A percentile compares a stretch with the other conserved stretches of the same genome.
Evolutionary conservation across 2,113 vertebrate genomes (phyloP).

Genomic region (Scopus umbretta): DNA sequence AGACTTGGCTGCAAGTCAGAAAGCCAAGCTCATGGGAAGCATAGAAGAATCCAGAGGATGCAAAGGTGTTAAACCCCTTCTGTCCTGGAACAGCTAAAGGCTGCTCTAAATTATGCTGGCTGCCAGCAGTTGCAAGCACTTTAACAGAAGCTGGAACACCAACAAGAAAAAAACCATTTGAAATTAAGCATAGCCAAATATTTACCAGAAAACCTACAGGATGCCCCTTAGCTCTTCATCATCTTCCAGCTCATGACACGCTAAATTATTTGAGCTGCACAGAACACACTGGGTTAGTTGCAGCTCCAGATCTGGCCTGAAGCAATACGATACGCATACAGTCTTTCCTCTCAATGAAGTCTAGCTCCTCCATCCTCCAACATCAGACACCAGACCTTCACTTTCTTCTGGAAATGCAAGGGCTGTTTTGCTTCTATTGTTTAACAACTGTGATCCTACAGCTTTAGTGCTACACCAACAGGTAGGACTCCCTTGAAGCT

Average conservation of each 20-base stretch:
- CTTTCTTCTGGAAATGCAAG: not conserved
- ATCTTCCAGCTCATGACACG: not conserved
- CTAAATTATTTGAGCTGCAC: not conserved
- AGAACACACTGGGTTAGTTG: not conserved
- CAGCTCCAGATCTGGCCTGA: not conserved
- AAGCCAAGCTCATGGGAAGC: not conserved
- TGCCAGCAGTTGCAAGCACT: not conserved
- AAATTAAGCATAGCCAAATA: not conserved
- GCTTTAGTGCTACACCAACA: not conserved
- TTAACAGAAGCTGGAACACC: not conserved
- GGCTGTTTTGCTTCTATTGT: not conserved
- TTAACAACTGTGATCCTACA: not conserved
- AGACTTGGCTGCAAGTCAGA: slow-evolving; percentile 3
- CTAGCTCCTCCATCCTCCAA: not conserved
- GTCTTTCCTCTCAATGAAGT: not conserved
- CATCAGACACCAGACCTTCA: not conserved
- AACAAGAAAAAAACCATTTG: not conserved
- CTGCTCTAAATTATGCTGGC: not conserved
- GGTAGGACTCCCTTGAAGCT: not conserved
- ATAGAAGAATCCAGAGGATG: not conserved
- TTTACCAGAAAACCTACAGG: not conserved
- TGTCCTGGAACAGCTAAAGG: not conserved
- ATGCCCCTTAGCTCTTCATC: not conserved
- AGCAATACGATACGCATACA: not conserved
- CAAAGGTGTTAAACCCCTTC: not conserved